phyloP scores from a whole-genome alignment of 2,797 vertebrate genomes.

The Gymnoscopelus braueri region DNA sequence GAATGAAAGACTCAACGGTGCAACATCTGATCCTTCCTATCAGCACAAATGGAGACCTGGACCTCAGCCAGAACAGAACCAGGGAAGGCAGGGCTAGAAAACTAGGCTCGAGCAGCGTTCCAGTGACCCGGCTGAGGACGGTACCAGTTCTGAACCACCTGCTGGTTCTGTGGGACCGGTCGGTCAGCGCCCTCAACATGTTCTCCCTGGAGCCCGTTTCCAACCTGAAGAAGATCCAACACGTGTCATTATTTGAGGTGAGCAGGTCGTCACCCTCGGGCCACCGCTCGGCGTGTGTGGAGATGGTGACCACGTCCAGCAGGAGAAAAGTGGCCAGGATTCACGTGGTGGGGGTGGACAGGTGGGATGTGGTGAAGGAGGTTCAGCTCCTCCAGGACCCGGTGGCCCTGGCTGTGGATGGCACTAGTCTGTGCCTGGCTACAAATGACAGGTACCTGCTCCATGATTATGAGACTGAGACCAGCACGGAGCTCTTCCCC shows the following conservation, averaged over 20 bases:
- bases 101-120: constrained; percentile 65
- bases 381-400: constrained; percentile 69
- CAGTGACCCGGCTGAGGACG: constrained; percentile 64
- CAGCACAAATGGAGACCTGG: constrained; percentile 16
- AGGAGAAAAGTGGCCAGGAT: constrained; percentile 65
- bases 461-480: constrained; percentile 61
- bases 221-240: constrained; percentile 72
- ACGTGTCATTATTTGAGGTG: constrained; percentile 67
- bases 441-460: constrained; percentile 74
- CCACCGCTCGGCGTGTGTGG: constrained; percentile 14
- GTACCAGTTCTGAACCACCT: constrained; percentile 78
- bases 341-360: constrained; percentile 68
- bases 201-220: constrained; percentile 73
- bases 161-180: constrained; percentile 73
- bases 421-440: constrained; percentile 66
- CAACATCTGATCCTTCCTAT: constrained; percentile 60
- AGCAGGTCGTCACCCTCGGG: constrained; percentile 21
- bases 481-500: constrained; percentile 69
- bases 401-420: constrained; percentile 62
- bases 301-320: constrained; percentile 71
- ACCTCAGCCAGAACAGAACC: constrained; percentile 17
- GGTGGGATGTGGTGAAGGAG: constrained; percentile 74
- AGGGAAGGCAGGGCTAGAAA: constrained; percentile 67
- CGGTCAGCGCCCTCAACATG: constrained; percentile 74
- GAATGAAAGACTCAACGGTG: constrained; percentile 67